phyloP scores from a whole-genome alignment of 2,888 invertebrate genomes.

The Zaprionus obscuricornis region DNA sequence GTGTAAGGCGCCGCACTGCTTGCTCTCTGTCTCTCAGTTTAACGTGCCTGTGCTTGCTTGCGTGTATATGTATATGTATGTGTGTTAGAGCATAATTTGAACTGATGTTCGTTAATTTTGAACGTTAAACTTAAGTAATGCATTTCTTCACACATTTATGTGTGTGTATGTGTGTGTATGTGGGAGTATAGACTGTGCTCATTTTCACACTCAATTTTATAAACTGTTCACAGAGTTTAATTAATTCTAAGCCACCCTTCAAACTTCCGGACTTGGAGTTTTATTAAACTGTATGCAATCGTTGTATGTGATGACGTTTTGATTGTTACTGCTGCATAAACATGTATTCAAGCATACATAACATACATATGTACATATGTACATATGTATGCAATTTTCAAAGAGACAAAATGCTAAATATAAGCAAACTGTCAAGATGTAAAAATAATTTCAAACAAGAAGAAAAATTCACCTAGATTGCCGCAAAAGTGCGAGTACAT shows the following conservation, averaged over 20 bases:
- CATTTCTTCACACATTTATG: slow-evolving; percentile 5
- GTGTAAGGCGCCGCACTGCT: slow-evolving; percentile 31
- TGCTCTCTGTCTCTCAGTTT: not conserved
- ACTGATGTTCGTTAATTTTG: slow-evolving; percentile 70
- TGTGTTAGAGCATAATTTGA: too few relatives aligned
- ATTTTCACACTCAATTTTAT: slow-evolving; percentile 42
- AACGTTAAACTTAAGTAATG: slow-evolving; percentile 11
- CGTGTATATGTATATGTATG: slow-evolving; percentile 50
- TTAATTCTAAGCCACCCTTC: slow-evolving; percentile 38
- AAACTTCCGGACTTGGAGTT: slow-evolving; percentile 53
- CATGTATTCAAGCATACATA: not conserved
- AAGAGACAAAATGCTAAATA: not conserved
- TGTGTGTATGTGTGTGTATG: not conserved
- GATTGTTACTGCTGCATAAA: not conserved
- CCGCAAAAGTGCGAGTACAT: too few relatives aligned
- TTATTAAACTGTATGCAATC: slow-evolving; percentile 39
- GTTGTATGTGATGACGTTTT: slow-evolving; percentile 15
- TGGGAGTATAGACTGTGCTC: slow-evolving; percentile 20
- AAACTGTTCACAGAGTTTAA: slow-evolving; percentile 29
- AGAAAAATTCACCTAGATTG: slow-evolving; percentile 43
- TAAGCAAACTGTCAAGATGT: slow-evolving; percentile 20
- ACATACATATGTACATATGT: slow-evolving; percentile 7
- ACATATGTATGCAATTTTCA: slow-evolving; percentile 14
- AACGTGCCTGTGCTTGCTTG: slow-evolving; percentile 8
- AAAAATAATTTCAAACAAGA: slow-evolving; percentile 11